Evolutionary conservation across 30 jellyfish, hydroid and myxozoan genomes (phyloP).

Genomic region (Turritopsis rubra): DNA sequence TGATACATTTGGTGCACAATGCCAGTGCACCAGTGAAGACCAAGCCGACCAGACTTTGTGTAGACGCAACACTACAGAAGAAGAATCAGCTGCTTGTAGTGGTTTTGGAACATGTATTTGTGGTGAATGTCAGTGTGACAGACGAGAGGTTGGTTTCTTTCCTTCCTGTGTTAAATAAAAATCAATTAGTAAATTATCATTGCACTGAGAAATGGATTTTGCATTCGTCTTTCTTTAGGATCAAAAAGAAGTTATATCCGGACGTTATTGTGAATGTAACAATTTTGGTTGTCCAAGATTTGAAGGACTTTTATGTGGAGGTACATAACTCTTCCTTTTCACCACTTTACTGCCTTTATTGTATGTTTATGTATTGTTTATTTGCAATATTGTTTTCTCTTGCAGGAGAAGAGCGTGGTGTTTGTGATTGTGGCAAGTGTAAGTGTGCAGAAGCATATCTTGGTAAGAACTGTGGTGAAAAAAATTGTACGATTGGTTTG

Average conservation of each 20-base stretch:
- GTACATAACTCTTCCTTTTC: background rate
- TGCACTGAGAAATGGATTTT: background rate
- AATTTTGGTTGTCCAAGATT: constrained; percentile 69
- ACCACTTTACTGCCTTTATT: background rate
- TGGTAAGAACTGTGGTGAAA: constrained; percentile 42
- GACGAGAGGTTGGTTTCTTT: constrained; percentile 54
- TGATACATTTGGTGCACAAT: constrained; percentile 44
- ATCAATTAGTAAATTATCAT: background rate
- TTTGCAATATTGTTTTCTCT: too few species aligned
- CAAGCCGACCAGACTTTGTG: constrained; percentile 11
- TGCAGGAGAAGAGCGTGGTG: constrained; percentile 35
- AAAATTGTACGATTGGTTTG: constrained; percentile 28
- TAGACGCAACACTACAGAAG: background rate
- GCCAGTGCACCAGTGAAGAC: constrained; percentile 20
- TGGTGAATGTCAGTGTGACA: constrained; percentile 75
- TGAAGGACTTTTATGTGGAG: constrained; percentile 76
- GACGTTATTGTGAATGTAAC: constrained; percentile 75
- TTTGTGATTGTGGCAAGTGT: constrained; percentile 40
- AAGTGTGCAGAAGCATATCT: constrained; percentile 25
- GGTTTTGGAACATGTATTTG: constrained; percentile 88
- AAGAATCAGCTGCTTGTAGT: constrained; percentile 53
- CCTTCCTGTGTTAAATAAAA: background rate
- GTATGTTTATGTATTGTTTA: too few species aligned
- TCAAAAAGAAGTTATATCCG: constrained; percentile 31
- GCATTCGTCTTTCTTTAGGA: background rate